Evolutionary conservation across 1,140 invertebrate genomes (phyloP).

Genomic region (Drosophila repletoides): DNA sequence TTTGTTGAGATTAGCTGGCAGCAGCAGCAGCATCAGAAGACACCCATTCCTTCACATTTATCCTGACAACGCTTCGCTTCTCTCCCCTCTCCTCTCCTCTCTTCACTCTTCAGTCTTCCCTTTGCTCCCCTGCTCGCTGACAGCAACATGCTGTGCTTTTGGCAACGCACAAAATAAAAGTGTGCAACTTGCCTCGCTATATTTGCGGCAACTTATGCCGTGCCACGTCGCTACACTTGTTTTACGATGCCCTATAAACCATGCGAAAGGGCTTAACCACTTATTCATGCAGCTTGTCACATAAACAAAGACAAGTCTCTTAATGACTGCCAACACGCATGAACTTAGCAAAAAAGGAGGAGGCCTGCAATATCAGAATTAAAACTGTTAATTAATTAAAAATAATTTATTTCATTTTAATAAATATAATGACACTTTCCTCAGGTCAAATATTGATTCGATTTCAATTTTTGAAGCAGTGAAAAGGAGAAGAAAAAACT

Average conservation of each 20-base stretch:
- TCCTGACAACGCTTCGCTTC: neutral
- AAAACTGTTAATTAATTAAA: too few relatives aligned
- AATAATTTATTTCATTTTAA: too few relatives aligned
- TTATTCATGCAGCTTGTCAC: neutral
- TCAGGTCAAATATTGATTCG: too few relatives aligned
- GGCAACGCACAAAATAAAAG: constrained; percentile 62
- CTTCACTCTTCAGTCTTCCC: neutral
- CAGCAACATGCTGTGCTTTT: constrained; percentile 31
- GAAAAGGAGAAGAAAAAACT: too few relatives aligned
- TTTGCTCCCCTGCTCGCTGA: constrained; percentile 10
- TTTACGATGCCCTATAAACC: constrained; percentile 27
- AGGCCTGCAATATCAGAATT: too few relatives aligned
- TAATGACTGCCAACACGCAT: neutral
- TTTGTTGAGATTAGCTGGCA: constrained; percentile 77
- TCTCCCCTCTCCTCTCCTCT: neutral
- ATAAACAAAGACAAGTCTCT: neutral
- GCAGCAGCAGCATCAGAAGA: constrained; percentile 19
- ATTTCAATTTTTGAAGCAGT: too few relatives aligned
- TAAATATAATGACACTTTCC: too few relatives aligned
- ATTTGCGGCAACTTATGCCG: constrained; percentile 66
- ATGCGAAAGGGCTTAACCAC: neutral
- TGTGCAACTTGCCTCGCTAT: constrained; percentile 65
- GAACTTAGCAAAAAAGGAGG: too few relatives aligned
- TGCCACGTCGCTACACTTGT: constrained; percentile 47
- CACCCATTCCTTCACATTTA: neutral